Evolutionary conservation across 2,797 vertebrate species (phyloP).

Genomic region (Erpetoichthys calabaricus): DNA sequence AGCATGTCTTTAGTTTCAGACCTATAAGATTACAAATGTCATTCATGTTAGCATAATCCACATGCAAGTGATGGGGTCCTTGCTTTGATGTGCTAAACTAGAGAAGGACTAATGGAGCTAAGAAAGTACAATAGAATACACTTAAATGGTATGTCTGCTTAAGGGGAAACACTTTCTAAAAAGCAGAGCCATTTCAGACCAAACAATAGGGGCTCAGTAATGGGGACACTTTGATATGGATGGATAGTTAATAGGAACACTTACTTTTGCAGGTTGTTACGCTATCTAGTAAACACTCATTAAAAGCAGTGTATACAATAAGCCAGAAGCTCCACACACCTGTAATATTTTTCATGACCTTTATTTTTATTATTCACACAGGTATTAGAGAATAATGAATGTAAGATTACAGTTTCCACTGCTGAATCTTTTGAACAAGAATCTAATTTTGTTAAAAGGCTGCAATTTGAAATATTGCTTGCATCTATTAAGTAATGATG

Average conservation of each 20-base stretch:
- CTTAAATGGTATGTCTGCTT: slow-evolving; percentile 74
- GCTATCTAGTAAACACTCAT: background rate
- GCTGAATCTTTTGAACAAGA: too few relatives aligned
- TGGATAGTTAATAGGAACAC: slow-evolving; percentile 31
- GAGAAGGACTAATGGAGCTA: slow-evolving; percentile 77
- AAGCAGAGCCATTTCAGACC: slow-evolving; percentile 64
- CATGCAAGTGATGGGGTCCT: slow-evolving; percentile 62
- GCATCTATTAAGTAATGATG: too few relatives aligned
- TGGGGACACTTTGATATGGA: slow-evolving; percentile 25
- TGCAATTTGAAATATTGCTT: too few relatives aligned
- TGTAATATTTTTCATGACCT: background rate
- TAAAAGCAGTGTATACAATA: background rate
- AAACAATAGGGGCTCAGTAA: slow-evolving; percentile 48
- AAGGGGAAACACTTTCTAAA: slow-evolving; percentile 62
- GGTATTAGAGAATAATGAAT: too few relatives aligned
- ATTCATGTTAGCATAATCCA: slow-evolving; percentile 74
- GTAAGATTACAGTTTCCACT: too few relatives aligned
- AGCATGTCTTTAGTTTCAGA: slow-evolving; percentile 66
- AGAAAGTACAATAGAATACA: slow-evolving; percentile 78
- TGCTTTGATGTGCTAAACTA: slow-evolving; percentile 81
- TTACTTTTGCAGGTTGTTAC: slow-evolving; percentile 27
- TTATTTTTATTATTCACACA: background rate
- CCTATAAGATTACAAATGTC: slow-evolving; percentile 71
- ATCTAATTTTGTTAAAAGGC: too few relatives aligned
- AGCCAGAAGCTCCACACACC: background rate